Conservation (phyloP, 2,888 invertebrate genomes). For the Eutolmus rufibarbis region DNA sequence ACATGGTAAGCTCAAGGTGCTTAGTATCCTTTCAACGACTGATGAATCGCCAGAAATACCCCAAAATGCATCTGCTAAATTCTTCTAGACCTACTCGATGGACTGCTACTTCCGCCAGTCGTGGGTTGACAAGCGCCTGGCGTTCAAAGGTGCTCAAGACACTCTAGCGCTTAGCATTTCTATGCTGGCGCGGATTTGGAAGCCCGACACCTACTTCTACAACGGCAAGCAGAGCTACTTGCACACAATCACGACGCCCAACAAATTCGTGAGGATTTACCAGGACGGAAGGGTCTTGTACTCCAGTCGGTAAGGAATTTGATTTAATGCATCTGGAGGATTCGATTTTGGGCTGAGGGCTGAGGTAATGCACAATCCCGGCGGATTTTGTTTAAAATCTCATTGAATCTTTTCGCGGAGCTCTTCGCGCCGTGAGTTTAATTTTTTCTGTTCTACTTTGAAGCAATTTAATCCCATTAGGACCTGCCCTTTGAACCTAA, state of each 20-base stretch:
- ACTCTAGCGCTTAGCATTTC: slow-evolving; percentile 79
- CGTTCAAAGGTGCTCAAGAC: slow-evolving; percentile 72
- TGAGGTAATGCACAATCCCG: neutral
- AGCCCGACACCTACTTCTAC: slow-evolving; percentile 85
- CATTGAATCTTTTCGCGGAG: neutral
- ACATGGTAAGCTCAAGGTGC: slow-evolving; percentile 72
- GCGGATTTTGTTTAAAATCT: neutral
- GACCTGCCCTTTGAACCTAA: neutral
- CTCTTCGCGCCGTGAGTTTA: neutral
- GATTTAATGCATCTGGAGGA: neutral
- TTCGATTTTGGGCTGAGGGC: neutral
- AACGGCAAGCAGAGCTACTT: slow-evolving; percentile 84
- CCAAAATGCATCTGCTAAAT: neutral
- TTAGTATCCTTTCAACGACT: slow-evolving; percentile 19
- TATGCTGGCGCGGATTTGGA: slow-evolving; percentile 83
- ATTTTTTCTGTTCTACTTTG: neutral
- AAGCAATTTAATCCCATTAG: neutral
- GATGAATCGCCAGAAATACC: neutral
- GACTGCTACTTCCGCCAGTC: slow-evolving; percentile 88
- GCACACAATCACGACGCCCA: slow-evolving; percentile 85
- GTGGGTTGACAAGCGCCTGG: slow-evolving; percentile 80
- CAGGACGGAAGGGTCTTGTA: slow-evolving; percentile 78
- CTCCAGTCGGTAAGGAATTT: slow-evolving; percentile 71
- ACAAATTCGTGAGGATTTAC: slow-evolving; percentile 80
- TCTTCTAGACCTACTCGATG: slow-evolving; percentile 79